These are phyloP conservation scores for Pontoporia blainvillei DNA, from an alignment of 2,113 vertebrate species.

Conservation along the genomic window DNA sequence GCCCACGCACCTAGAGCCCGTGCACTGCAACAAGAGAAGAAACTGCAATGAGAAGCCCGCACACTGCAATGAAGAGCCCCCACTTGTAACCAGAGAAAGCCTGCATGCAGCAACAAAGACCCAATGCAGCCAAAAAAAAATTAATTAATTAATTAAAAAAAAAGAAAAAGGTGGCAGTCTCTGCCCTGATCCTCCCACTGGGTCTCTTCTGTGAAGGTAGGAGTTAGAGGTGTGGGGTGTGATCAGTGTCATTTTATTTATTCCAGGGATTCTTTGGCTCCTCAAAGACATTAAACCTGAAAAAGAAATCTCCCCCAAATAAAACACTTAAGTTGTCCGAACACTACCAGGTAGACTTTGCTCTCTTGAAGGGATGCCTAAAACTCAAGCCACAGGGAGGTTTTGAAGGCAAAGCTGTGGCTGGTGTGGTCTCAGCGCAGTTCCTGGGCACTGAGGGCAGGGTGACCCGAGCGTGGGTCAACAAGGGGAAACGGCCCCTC, in stretches of 20 bases:
- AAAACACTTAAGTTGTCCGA: background rate
- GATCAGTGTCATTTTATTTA: background rate
- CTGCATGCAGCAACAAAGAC: too few species aligned
- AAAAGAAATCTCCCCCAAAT: background rate
- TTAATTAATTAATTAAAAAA: too few species aligned
- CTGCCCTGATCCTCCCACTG: too few species aligned
- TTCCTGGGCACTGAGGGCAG: background rate
- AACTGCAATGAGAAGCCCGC: too few species aligned
- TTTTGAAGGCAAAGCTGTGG: accelerated
- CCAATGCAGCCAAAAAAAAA: too few species aligned
- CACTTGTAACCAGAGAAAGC: too few species aligned
- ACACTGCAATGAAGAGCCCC: too few species aligned
- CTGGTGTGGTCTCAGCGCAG: background rate
- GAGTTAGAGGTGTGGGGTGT: background rate
- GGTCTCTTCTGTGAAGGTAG: background rate
- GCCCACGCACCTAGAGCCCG: too few species aligned
- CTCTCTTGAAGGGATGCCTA: background rate
- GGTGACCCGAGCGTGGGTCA: accelerated
- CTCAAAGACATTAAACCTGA: background rate
- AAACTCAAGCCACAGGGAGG: background rate
- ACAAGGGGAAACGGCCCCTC: background rate
- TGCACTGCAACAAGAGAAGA: too few species aligned
- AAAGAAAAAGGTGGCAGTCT: background rate
- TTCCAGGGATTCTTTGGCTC: background rate
- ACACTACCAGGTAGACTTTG: background rate